Conservation (phyloP, 2,888 invertebrate species). For the Diarsia brunnea region DNA sequence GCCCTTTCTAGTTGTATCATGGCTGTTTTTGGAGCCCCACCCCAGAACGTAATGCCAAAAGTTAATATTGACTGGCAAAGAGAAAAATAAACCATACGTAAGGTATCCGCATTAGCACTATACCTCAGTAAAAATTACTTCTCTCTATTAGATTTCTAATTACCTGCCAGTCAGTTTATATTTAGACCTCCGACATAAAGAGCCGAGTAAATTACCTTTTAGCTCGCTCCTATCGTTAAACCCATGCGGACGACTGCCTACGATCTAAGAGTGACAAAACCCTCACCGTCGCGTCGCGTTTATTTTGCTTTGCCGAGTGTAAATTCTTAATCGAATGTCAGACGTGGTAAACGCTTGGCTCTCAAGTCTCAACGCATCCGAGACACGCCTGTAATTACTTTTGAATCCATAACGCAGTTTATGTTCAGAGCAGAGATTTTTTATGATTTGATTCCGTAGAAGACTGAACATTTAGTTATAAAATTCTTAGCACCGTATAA, state of each 20-base stretch:
- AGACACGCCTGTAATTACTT: slow-evolving; percentile 47
- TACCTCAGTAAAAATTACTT: no score
- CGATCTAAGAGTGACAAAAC: slow-evolving; percentile 15
- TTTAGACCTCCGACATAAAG: neutral
- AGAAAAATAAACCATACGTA: no score
- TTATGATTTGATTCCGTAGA: neutral
- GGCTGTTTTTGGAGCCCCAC: no score
- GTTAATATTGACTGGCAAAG: no score
- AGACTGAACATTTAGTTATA: neutral
- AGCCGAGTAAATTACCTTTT: slow-evolving; percentile 5
- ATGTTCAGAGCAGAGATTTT: neutral
- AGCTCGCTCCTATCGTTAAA: slow-evolving; percentile 15
- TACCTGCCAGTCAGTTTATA: slow-evolving; percentile 1
- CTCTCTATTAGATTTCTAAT: neutral
- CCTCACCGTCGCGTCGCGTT: slow-evolving; percentile 28
- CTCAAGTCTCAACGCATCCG: slow-evolving; percentile 28
- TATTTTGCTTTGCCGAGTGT: slow-evolving; percentile 41
- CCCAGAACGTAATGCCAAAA: no score
- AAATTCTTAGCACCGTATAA: no score
- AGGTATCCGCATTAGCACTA: no score
- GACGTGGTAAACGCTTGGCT: slow-evolving; percentile 32
- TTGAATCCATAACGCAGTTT: slow-evolving; percentile 18
- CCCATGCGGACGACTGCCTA: slow-evolving; percentile 7
- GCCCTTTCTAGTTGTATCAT: no score
- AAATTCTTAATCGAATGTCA: slow-evolving; percentile 60